Conservation (phyloP, 2,797 vertebrate species). For the Sebastiscus albofasciatus region DNA sequence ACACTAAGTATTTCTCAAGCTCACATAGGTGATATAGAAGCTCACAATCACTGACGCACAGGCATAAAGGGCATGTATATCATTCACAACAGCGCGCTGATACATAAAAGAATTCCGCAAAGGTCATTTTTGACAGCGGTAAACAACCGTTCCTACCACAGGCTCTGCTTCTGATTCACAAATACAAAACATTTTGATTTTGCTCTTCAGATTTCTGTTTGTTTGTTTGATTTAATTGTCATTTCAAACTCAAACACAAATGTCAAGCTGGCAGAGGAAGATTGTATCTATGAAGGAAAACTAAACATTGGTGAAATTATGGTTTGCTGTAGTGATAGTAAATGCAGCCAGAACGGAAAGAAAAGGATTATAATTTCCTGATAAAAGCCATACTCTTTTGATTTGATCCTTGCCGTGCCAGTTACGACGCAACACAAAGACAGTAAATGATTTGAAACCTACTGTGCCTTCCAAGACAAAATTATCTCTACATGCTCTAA, state of each 20-base stretch:
- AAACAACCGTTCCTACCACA: slow-evolving; percentile 57
- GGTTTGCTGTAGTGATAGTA: slow-evolving; percentile 59
- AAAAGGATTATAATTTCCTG: slow-evolving; percentile 58
- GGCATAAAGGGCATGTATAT: slow-evolving; percentile 22
- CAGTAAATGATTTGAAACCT: slow-evolving; percentile 50
- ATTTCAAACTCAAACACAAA: slow-evolving; percentile 59
- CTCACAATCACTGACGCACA: slow-evolving; percentile 7
- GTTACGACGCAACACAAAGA: slow-evolving; percentile 56
- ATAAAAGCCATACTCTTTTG: slow-evolving; percentile 67
- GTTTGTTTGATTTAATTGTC: slow-evolving; percentile 75
- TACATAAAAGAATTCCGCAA: slow-evolving; percentile 39
- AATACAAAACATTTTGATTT: slow-evolving; percentile 76
- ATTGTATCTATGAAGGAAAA: slow-evolving; percentile 68
- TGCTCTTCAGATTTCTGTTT: slow-evolving; percentile 68
- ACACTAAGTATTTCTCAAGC: slow-evolving; percentile 68
- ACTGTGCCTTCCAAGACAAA: slow-evolving; percentile 66
- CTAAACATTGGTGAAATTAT: slow-evolving; percentile 74
- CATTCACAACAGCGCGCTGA: not conserved
- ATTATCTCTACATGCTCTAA: slow-evolving; percentile 66
- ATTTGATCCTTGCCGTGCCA: slow-evolving; percentile 57
- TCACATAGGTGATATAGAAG: slow-evolving; percentile 55
- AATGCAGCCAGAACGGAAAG: slow-evolving; percentile 65
- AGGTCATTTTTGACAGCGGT: slow-evolving; percentile 66
- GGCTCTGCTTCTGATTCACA: slow-evolving; percentile 72
- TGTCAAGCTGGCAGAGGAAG: slow-evolving; percentile 61